Conservation (phyloP, 2,797 vertebrate genomes). For the Ctenopoma multispine region DNA sequence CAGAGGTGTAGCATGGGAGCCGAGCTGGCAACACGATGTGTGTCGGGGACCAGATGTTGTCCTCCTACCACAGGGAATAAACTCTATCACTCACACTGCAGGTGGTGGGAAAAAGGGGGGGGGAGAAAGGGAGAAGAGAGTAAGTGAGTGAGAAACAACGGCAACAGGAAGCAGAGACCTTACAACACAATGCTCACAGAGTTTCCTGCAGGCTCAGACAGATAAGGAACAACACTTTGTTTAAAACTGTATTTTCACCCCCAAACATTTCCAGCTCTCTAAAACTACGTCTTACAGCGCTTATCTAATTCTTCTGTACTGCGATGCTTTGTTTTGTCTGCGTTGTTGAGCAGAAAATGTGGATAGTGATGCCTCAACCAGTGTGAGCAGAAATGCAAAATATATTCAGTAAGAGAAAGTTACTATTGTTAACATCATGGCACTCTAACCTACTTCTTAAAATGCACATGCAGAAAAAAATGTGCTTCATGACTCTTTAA, state of each 20-base stretch:
- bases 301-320: constrained; percentile 14
- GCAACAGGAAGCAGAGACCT: constrained; percentile 83
- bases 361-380: constrained; percentile 9
- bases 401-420: neutral
- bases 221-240: constrained; percentile 83
- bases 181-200: constrained; percentile 78
- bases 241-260: constrained; percentile 74
- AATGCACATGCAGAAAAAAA: neutral
- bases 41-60: constrained; percentile 74
- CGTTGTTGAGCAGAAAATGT: constrained; percentile 17
- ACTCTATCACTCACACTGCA: constrained; percentile 76
- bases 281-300: constrained; percentile 45
- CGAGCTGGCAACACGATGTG: constrained; percentile 50
- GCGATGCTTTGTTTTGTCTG: no score
- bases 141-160: constrained; percentile 73
- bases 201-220: constrained; percentile 82
- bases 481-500: neutral
- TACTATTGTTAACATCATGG: neutral
- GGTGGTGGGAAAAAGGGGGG: constrained; percentile 76
- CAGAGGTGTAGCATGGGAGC: constrained; percentile 65
- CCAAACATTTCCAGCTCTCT: constrained; percentile 68
- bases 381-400: neutral
- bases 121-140: constrained; percentile 74
- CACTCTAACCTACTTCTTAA: neutral
- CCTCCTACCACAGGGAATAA: constrained; percentile 69